A percentile compares a stretch with the other conserved stretches of the same genome.
These are phyloP conservation scores for Grammomys surdaster DNA, from an alignment of 2,113 vertebrate species.

Conservation along the genomic window DNA sequence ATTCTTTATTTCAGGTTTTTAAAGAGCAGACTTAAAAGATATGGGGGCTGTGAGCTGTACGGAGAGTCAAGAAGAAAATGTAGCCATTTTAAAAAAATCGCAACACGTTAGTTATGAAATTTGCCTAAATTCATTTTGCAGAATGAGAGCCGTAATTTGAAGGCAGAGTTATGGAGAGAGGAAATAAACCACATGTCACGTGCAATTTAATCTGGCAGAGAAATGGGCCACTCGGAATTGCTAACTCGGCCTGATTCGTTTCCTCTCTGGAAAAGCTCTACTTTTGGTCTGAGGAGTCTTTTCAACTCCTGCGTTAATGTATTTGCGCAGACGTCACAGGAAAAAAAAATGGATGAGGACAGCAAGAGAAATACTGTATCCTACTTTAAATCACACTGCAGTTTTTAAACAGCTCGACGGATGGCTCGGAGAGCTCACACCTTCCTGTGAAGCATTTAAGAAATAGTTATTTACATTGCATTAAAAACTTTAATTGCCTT, in stretches of 20 bases:
- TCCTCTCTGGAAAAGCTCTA: constrained; percentile 54
- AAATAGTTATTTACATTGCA: constrained; percentile 84
- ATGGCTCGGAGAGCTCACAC: constrained; percentile 72
- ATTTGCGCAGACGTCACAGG: constrained; percentile 71
- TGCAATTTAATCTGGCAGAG: constrained; percentile 76
- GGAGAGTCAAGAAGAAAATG: constrained; percentile 79
- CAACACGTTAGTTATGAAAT: constrained; percentile 75
- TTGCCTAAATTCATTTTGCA: constrained; percentile 78
- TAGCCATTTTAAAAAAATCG: constrained; percentile 69
- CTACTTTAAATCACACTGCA: constrained; percentile 76
- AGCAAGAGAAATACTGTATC: constrained; percentile 75
- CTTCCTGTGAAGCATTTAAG: constrained; percentile 76
- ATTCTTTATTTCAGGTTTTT: constrained; percentile 62
- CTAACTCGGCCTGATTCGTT: constrained; percentile 80
- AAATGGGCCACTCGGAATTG: constrained; percentile 76
- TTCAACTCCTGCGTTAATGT: constrained; percentile 72
- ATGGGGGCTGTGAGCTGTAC: constrained; percentile 65
- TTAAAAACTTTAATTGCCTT: constrained; percentile 83
- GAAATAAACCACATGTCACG: constrained; percentile 75
- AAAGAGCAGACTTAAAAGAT: constrained; percentile 76
- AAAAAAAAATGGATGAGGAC: constrained; percentile 69
- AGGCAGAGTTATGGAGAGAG: constrained; percentile 72
- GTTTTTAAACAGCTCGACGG: constrained; percentile 66
- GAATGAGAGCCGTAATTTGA: constrained; percentile 79
- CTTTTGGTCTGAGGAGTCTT: constrained; percentile 64